Base-by-base conservation (phyloP, 2,113 vertebrate genomes). In the Amazona guildingii region DNA sequence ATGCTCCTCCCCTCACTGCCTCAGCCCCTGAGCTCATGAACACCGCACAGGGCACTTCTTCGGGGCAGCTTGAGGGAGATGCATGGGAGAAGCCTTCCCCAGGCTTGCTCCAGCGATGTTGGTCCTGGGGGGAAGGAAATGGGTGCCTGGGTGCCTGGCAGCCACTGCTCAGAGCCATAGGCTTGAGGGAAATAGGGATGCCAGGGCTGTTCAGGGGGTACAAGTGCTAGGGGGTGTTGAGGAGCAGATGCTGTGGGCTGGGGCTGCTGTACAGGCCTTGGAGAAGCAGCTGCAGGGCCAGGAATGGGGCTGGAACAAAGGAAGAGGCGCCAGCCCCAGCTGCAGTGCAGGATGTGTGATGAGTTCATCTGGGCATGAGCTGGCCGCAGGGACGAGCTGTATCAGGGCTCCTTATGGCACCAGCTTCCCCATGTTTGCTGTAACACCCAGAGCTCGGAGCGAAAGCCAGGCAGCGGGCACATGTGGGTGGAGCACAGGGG, bases 381-480 rank as follows among this genome's bases (percentile, higher is more conserved):
- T 79, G 70, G 43, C 83, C 55, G 35, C 2, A 2, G 31, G 20
- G n/a, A 82, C 1, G 1, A 90, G 51, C 39, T 88, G 83, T 83
- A 76, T 72, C 82, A 72, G 57, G 25, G 62, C 62, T 85, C 19
- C 48, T 78, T 57, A 92, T 49, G 78, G 66, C 93, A 61, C 25
- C 3, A 1, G 62, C 44, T 87, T 81, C 46, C 37, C 15, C 0
- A 0, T 37, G 19, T 92, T 92, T 20, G 5, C 76, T 2, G 4
- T 49, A 57, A 79, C 78, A 90, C 44, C 61, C 91, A 59, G 78
- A 75, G 37, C 74, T 4, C 4, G 43, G 61, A 74, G 29, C 1
- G 35, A 69, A 43, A 61, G 69, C 43, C 61, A 41, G 63, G 74
- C 13, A 9, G 63, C 1, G 0, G 64, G 1, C 2, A 4, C 0